Conservation (phyloP, 2,113 vertebrate species). For the Gnathonemus longibarbis region DNA sequence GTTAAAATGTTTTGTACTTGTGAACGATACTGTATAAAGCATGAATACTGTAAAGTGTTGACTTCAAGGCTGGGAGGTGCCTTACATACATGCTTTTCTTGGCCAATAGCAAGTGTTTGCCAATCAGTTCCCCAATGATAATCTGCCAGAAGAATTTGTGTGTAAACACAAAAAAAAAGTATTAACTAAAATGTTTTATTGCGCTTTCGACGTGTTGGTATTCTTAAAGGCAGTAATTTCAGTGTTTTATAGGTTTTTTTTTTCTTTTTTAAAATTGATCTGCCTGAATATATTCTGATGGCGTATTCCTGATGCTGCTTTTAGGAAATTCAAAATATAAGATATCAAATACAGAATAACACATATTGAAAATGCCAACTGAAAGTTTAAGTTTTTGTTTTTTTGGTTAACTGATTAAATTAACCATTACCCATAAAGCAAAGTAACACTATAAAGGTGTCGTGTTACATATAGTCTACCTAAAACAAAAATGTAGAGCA, state of each 20-base stretch:
- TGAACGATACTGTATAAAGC: background rate
- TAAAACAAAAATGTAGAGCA: background rate
- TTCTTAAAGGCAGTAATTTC: background rate
- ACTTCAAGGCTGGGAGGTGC: conserved; percentile 30
- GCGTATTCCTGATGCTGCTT: background rate
- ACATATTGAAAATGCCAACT: background rate
- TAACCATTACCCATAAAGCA: background rate
- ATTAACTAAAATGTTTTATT: background rate
- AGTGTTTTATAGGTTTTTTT: background rate
- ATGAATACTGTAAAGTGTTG: conserved; percentile 8
- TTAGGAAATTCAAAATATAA: background rate
- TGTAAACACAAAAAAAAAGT: background rate
- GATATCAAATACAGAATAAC: background rate
- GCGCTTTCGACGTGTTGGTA: background rate
- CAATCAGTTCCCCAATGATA: background rate
- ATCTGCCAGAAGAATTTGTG: background rate
- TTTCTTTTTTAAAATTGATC: background rate
- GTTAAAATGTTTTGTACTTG: conserved; percentile 47
- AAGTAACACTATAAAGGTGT: conserved; percentile 12
- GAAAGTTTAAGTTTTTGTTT: background rate
- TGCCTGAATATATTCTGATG: background rate
- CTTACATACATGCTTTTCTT: conserved; percentile 38
- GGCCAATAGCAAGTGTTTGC: conserved; percentile 24
- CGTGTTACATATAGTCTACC: background rate
- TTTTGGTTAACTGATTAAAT: background rate